Percentiles rank a stretch among this genome's conserved stretches.
These are phyloP conservation scores for Drosophila suboccidentalis DNA, from an alignment of 2,888 invertebrate genomes.

Conservation along the genomic window DNA sequence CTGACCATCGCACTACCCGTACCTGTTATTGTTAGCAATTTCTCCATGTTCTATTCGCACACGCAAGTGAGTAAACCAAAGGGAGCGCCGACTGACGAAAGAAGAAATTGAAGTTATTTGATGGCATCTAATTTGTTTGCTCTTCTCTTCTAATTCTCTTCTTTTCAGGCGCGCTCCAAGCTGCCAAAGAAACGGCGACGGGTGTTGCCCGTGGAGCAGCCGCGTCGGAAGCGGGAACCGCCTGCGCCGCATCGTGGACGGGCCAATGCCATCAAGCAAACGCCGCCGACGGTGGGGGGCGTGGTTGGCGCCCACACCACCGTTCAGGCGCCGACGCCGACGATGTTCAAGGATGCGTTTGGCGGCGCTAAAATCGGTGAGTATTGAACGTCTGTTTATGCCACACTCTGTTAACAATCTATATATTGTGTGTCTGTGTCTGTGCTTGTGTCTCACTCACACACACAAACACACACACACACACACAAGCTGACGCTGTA, in stretches of 20 bases:
- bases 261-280: conserved; percentile 93
- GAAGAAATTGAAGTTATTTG: not conserved
- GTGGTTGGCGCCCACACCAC: conserved; percentile 48
- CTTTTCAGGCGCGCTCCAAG: conserved; percentile 88
- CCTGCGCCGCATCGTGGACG: conserved; percentile 89
- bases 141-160: not conserved
- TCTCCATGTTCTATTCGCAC: conserved; percentile 98
- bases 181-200: conserved; percentile 96
- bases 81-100: not conserved
- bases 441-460: conserved; percentile 23
- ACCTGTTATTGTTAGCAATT: conserved; percentile 98
- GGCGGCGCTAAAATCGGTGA: conserved; percentile 89
- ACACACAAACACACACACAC: conserved; percentile 17
- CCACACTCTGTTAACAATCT: conserved; percentile 5
- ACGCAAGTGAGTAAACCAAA: conserved; percentile 89
- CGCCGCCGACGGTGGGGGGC: conserved; percentile 86
- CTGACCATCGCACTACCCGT: conserved; percentile 97
- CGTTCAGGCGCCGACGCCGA: conserved; percentile 87
- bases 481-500: conserved; percentile 15
- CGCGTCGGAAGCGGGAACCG: conserved; percentile 90
- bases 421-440: conserved; percentile 24
- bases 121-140: conserved; percentile 3
- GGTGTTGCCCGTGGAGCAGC: conserved; percentile 95
- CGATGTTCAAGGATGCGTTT: conserved; percentile 89
- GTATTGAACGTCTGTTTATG: conserved; percentile 16